Evolutionary conservation across 2,888 invertebrate genomes (phyloP).

Genomic region (Eutolmus rufibarbis): DNA sequence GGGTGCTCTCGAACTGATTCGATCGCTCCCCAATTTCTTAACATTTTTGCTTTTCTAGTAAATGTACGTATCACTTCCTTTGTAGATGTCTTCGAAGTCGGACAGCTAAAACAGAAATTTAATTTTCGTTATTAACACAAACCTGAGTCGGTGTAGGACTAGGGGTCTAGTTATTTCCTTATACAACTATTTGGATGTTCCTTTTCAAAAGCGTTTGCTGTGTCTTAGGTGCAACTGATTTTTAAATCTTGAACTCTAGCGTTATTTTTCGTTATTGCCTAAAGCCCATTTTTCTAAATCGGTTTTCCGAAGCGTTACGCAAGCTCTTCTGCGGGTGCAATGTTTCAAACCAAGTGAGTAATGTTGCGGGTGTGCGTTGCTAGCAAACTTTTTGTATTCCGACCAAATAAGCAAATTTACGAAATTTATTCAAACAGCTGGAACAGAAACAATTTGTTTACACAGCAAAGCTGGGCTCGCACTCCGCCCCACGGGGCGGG

Average conservation of each 20-base stretch:
- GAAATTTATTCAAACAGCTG: neutral
- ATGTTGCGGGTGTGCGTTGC: neutral
- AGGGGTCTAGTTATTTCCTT: neutral
- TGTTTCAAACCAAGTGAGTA: neutral
- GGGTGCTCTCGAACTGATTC: neutral
- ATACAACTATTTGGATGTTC: conserved; percentile 32
- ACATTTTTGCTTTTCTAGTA: conserved; percentile 68
- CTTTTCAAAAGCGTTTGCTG: neutral
- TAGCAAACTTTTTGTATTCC: neutral
- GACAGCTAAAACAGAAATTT: conserved; percentile 59
- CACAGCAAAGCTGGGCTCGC: neutral
- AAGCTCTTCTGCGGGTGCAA: neutral
- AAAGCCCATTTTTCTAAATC: neutral
- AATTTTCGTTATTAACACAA: conserved; percentile 18
- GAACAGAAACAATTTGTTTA: neutral
- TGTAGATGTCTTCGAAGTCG: conserved; percentile 73
- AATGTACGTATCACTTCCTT: conserved; percentile 86
- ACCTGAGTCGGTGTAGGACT: neutral
- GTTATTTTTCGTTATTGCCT: neutral
- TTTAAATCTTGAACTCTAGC: conserved; percentile 22
- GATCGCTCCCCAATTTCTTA: neutral
- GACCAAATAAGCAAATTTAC: neutral
- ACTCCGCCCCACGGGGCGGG: neutral
- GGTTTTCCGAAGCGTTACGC: neutral
- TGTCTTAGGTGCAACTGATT: conserved; percentile 5